These are phyloP conservation scores for Numenius arquata DNA, from an alignment of 2,113 vertebrate genomes.

Conservation along the genomic window DNA sequence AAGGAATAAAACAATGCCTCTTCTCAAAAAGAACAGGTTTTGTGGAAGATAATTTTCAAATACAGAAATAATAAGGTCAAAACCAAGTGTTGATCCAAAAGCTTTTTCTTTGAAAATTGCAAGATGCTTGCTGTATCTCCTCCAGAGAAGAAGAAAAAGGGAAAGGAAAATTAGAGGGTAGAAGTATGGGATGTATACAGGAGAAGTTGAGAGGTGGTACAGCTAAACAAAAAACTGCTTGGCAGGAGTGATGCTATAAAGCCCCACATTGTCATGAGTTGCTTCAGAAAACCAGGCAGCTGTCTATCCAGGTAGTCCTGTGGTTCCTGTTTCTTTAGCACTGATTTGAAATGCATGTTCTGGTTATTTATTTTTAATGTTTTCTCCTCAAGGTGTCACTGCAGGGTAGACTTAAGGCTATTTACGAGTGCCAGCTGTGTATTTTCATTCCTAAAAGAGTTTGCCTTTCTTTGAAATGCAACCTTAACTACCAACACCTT, in stretches of 20 bases:
- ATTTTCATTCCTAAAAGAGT: constrained; percentile 2
- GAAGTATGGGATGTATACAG: background rate
- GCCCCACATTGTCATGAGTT: background rate
- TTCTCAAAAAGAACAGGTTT: background rate
- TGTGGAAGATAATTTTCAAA: background rate
- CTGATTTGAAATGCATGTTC: background rate
- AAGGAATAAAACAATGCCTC: background rate
- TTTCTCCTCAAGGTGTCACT: constrained; percentile 66
- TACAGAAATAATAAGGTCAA: background rate
- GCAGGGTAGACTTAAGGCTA: constrained; percentile 51
- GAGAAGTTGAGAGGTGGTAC: background rate
- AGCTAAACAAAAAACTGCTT: background rate
- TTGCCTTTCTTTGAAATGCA: background rate
- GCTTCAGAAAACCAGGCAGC: background rate
- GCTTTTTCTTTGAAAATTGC: background rate
- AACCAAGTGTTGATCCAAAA: background rate
- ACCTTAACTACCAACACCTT: background rate
- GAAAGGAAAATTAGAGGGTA: background rate
- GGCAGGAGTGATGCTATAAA: background rate
- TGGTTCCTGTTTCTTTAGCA: background rate
- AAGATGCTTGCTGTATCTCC: background rate
- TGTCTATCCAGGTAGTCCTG: background rate
- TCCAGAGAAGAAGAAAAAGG: background rate
- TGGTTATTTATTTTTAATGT: constrained; percentile 44
- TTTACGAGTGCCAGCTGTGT: background rate